Evolutionary conservation across 1,140 invertebrate species (phyloP).

Genomic region (Heliconius hewitsoni): DNA sequence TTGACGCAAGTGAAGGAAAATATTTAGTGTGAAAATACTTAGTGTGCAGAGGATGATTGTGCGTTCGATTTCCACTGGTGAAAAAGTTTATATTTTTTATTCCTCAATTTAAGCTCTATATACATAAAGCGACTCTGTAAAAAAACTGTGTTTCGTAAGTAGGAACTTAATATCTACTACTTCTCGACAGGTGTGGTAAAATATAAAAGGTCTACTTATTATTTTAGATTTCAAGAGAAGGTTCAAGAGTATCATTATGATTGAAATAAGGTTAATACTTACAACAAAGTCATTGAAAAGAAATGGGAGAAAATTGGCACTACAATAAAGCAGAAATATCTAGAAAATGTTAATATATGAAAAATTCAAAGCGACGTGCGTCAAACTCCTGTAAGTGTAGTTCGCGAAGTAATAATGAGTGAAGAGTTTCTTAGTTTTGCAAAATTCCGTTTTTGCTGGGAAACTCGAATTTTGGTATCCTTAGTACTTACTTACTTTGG

Average conservation of each 20-base stretch:
- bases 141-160: background rate
- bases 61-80: background rate
- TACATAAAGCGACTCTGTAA: background rate
- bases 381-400: background rate
- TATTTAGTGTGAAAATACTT: too few species aligned
- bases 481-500: background rate
- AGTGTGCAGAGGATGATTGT: too few species aligned
- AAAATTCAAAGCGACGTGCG: constrained; percentile 3
- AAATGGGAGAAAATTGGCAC: background rate
- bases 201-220: background rate
- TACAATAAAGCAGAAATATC: background rate
- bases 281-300: background rate
- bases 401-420: constrained; percentile 12
- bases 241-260: background rate
- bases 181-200: too few species aligned
- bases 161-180: too few species aligned
- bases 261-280: background rate
- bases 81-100: background rate
- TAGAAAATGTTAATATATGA: constrained; percentile 1
- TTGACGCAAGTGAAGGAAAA: too few species aligned
- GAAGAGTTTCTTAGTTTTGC: constrained; percentile 5
- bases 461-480: constrained; percentile 4
- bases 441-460: constrained; percentile 4
- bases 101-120: too few species aligned
- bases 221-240: too few species aligned